Evolutionary conservation across 2,113 vertebrate genomes (phyloP).

Genomic region (Cyprinus carpio): DNA sequence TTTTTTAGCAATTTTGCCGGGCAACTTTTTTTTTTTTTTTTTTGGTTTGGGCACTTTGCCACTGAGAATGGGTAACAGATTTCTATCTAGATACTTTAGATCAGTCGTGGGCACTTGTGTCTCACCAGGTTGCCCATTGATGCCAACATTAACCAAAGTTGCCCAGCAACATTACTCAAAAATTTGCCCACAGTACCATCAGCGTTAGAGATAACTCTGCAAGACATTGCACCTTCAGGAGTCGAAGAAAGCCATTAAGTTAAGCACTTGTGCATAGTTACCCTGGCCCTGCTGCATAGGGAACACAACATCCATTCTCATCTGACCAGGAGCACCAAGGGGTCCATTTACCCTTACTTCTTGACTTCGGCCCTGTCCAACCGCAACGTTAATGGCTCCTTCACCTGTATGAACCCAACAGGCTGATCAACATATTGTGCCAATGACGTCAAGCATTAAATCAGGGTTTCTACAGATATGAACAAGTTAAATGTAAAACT

Average conservation of each 20-base stretch:
- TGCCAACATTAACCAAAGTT: too few relatives aligned
- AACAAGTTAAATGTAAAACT: too few relatives aligned
- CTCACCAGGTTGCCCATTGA: too few relatives aligned
- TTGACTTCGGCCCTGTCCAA: slow-evolving; percentile 87
- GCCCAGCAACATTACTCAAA: too few relatives aligned
- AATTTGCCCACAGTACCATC: too few relatives aligned
- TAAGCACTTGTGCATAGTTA: slow-evolving; percentile 57
- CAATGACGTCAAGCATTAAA: background rate
- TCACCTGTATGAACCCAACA: slow-evolving; percentile 78
- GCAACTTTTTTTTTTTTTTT: too few relatives aligned
- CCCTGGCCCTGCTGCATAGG: slow-evolving; percentile 87
- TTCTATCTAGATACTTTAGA: too few relatives aligned
- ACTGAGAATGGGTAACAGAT: too few relatives aligned
- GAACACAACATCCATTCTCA: slow-evolving; percentile 89
- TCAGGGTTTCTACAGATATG: too few relatives aligned
- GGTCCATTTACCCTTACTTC: slow-evolving; percentile 95
- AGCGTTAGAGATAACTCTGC: background rate
- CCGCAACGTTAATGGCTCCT: slow-evolving; percentile 93
- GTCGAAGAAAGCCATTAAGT: background rate
- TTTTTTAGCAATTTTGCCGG: too few relatives aligned
- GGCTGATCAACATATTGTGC: background rate
- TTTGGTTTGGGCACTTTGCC: too few relatives aligned
- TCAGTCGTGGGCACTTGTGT: too few relatives aligned
- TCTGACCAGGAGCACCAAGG: slow-evolving; percentile 78
- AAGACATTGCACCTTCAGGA: background rate